Conservation (phyloP, 2,797 vertebrate species). For the Capromys pilorides region DNA sequence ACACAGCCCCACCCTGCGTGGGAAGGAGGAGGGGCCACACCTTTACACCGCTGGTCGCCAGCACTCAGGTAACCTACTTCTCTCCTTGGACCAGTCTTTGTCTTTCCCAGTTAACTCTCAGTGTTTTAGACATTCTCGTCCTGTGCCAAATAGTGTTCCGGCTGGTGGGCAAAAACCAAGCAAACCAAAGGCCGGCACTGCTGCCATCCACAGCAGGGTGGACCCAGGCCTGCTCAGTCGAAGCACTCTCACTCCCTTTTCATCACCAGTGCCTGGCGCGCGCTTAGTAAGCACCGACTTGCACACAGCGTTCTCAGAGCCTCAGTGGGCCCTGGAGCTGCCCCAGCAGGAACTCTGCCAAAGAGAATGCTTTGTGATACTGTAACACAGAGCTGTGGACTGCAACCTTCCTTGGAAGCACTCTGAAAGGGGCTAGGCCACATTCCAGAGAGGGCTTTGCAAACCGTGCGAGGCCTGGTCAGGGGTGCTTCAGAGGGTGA, state of each 20-base stretch:
- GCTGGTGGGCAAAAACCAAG: not conserved
- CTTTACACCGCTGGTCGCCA: not conserved
- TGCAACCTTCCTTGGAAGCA: not conserved
- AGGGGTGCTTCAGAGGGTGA: not conserved
- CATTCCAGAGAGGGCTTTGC: not conserved
- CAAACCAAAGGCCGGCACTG: not conserved
- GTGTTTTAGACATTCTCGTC: not conserved
- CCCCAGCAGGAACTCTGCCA: rapidly evolving
- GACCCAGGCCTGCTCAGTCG: not conserved
- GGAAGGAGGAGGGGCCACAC: not conserved
- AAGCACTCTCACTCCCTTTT: not conserved
- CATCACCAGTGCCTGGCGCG: not conserved
- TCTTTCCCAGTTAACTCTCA: not conserved
- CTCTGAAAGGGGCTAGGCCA: not conserved
- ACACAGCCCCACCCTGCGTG: too few species aligned
- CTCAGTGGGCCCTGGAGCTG: not conserved
- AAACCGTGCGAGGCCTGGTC: too few species aligned
- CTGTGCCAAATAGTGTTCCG: not conserved
- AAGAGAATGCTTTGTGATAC: not conserved
- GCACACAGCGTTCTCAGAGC: rapidly evolving
- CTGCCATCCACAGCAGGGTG: not conserved
- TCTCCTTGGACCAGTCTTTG: not conserved
- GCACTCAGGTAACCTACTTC: rapidly evolving
- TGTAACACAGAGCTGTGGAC: not conserved
- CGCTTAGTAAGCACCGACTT: not conserved